Evolutionary conservation across 2,888 invertebrate species (phyloP).

Genomic region (Eurytoma adleriae): DNA sequence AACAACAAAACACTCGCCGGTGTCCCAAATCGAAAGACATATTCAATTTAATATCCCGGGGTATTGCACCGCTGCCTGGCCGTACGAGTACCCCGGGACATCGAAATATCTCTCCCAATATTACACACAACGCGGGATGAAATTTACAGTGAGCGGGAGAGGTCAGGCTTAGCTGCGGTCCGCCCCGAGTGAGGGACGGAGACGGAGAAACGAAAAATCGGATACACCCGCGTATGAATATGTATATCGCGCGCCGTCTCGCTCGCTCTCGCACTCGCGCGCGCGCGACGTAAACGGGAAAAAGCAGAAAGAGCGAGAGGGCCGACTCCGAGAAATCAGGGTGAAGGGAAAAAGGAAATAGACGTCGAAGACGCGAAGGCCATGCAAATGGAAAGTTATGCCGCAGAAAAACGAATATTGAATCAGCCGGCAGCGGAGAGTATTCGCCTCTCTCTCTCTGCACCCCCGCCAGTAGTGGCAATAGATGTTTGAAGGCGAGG

Average conservation of each 20-base stretch:
- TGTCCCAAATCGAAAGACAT: slow-evolving; percentile 44
- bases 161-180: not conserved
- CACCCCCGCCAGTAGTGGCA: slow-evolving; percentile 54
- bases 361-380: slow-evolving; percentile 59
- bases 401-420: slow-evolving; percentile 74
- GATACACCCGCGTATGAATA: slow-evolving; percentile 43
- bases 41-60: slow-evolving; percentile 40
- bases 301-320: slow-evolving; percentile 43
- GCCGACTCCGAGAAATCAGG: not conserved
- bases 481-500: slow-evolving; percentile 47
- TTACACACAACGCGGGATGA: slow-evolving; percentile 11
- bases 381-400: slow-evolving; percentile 75
- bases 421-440: slow-evolving; percentile 68
- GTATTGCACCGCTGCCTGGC: not conserved
- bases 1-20: slow-evolving; percentile 28
- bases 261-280: not conserved
- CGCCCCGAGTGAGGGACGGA: too few relatives aligned
- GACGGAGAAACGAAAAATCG: slow-evolving; percentile 53
- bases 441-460: slow-evolving; percentile 55
- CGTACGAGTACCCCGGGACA: not conserved
- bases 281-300: slow-evolving; percentile 1
- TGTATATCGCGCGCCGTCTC: slow-evolving; percentile 15
- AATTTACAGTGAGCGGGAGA: slow-evolving; percentile 43
- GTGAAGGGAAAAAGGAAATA: slow-evolving; percentile 53
- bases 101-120: slow-evolving; percentile 12